phyloP scores from a whole-genome alignment of 1,140 invertebrate genomes.

The Nomia melanderi region DNA sequence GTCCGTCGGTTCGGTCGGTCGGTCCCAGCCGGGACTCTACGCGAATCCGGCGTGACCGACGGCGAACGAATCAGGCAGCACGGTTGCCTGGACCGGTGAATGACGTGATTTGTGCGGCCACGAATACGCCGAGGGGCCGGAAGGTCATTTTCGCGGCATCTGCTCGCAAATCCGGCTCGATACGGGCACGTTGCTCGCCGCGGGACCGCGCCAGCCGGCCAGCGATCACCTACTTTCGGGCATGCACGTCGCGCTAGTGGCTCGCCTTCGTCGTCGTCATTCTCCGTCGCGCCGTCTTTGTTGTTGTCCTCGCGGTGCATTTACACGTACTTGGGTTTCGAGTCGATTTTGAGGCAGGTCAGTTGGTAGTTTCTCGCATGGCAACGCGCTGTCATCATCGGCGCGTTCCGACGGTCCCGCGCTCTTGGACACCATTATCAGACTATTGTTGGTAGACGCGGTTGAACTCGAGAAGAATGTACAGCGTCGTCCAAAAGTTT shows the following conservation, averaged over 20 bases:
- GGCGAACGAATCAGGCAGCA: slow-evolving; percentile 30
- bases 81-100: slow-evolving; percentile 18
- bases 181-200: slow-evolving; percentile 42
- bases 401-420: background rate
- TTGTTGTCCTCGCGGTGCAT: slow-evolving; percentile 23
- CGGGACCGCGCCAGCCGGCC: slow-evolving; percentile 45
- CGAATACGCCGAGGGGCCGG: slow-evolving; percentile 51
- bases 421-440: too few relatives aligned
- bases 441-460: too few relatives aligned
- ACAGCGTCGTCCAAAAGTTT: too few relatives aligned
- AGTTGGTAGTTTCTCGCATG: slow-evolving; percentile 26
- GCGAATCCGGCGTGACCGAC: background rate
- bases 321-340: slow-evolving; percentile 19
- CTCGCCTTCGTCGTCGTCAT: slow-evolving; percentile 24
- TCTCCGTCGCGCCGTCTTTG: slow-evolving; percentile 21
- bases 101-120: slow-evolving; percentile 57
- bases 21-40: background rate
- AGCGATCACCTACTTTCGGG: slow-evolving; percentile 61
- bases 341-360: slow-evolving; percentile 49
- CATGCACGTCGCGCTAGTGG: slow-evolving; percentile 7
- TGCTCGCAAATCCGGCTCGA: slow-evolving; percentile 58
- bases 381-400: background rate
- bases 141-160: slow-evolving; percentile 61
- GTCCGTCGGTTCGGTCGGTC: too few relatives aligned
- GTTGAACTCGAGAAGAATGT: too few relatives aligned